Percentiles rank a stretch among this genome's conserved stretches.
phyloP scores from a whole-genome alignment of 1,140 invertebrate genomes.

The Zaprionus ghesquierei region DNA sequence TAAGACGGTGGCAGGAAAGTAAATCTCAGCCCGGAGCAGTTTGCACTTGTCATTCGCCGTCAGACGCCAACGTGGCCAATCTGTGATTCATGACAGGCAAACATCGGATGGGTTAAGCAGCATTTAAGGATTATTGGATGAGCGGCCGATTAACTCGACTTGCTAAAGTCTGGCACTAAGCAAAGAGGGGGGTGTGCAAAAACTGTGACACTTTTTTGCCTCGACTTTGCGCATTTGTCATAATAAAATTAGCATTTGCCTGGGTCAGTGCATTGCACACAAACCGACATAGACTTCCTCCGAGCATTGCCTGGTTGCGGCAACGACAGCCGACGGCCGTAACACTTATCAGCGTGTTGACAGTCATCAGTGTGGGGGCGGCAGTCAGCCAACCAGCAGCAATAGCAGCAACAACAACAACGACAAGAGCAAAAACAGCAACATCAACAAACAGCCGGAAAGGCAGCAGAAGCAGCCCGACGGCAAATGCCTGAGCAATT shows the following conservation, averaged over 20 bases:
- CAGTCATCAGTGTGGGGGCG: constrained; percentile 35
- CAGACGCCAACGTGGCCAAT: background rate
- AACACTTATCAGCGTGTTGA: constrained; percentile 65
- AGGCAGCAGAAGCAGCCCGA: background rate
- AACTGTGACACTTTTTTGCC: constrained; percentile 29
- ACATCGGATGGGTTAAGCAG: constrained; percentile 8
- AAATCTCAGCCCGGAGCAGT: background rate
- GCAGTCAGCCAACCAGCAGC: constrained; percentile 6
- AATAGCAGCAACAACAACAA: background rate
- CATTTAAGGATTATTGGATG: constrained; percentile 48
- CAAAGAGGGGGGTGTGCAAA: constrained; percentile 7
- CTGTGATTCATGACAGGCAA: constrained; percentile 28
- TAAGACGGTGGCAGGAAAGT: constrained; percentile 50
- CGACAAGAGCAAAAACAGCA: background rate
- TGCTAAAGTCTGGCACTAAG: background rate
- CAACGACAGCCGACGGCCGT: constrained; percentile 16
- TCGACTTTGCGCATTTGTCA: constrained; percentile 63
- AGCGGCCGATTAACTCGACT: constrained; percentile 16
- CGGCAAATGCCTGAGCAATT: constrained; percentile 20
- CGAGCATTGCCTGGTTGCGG: constrained; percentile 3
- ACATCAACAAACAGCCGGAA: constrained; percentile 2
- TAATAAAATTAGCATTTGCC: constrained; percentile 72
- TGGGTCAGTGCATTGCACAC: constrained; percentile 48
- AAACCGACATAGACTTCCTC: background rate
- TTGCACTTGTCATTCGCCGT: background rate